Conservation (phyloP, 2,797 vertebrate species). For the Petrocephalus sullivani region DNA sequence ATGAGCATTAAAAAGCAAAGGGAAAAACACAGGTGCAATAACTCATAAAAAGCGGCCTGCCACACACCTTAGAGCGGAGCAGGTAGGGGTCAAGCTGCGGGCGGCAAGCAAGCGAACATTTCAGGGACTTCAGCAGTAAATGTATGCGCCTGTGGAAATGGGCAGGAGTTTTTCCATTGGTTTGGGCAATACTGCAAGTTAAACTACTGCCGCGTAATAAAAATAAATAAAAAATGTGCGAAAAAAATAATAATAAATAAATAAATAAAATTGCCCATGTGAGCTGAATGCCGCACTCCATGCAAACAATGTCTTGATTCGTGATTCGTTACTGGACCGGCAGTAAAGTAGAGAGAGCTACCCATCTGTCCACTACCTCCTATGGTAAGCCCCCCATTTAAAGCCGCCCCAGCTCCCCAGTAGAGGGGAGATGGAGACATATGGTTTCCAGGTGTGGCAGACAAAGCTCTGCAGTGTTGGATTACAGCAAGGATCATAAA, state of each 20-base stretch:
- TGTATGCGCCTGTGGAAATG: neutral
- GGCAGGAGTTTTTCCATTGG: neutral
- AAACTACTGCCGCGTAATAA: neutral
- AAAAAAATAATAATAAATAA: no score
- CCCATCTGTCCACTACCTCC: neutral
- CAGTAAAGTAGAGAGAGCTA: neutral
- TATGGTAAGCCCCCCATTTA: neutral
- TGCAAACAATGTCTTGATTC: neutral
- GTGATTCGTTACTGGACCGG: neutral
- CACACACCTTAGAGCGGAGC: neutral
- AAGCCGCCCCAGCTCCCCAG: neutral
- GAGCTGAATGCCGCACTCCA: neutral
- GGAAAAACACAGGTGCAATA: neutral
- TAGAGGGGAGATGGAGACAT: neutral
- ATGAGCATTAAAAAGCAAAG: neutral
- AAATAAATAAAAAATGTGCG: no score
- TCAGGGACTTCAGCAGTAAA: neutral
- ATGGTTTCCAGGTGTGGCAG: constrained; percentile 12
- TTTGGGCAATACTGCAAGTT: neutral
- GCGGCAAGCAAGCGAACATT: neutral
- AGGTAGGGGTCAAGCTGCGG: neutral
- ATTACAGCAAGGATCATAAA: neutral
- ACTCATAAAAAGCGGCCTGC: neutral
- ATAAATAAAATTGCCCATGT: neutral
- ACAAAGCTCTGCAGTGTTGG: neutral